Base-by-base conservation (phyloP, 2,888 invertebrate genomes). In the Pegoplata infirma region DNA sequence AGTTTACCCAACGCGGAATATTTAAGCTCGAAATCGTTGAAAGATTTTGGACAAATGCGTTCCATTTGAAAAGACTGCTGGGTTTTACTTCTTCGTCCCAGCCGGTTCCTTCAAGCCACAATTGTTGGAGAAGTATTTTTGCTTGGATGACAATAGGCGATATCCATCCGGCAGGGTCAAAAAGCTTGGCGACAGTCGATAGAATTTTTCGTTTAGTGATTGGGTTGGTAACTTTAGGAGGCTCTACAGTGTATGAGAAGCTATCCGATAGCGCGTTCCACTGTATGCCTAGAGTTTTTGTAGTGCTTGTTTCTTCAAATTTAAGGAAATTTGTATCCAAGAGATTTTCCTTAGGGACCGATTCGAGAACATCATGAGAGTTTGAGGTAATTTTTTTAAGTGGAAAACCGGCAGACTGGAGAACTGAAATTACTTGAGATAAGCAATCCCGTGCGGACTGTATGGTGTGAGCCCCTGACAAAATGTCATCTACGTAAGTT, bases 1-100 rank as follows among this genome's bases (percentile, higher is more conserved):
- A 76, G 3, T 69, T 8, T 2, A 76, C 44, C 78, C 74, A 80
- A 8, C 80, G 17, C 0, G 78, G 80, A 10, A 78, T 66, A 10
- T 56, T 47, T 8, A 81, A n/a, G 1, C 8, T 10, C 1, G 63
- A 21, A 5, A 66, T 36, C 8, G n/a, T 0, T 5, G 56, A 12
- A 3, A 64, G 40, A 17, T 21, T 51, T 55, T 12, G 2, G 1
- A 32, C 17, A 19, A 69, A 49, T 10, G 12, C 10, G 19, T 71
- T 64, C 64, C 69, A 69, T 17, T 10, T 46, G 5, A 12, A 19
- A 4, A 75, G 8, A 0, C 64, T 64, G 3, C 1, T 0, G 7
- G 55, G 55, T 28, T 21, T 64, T 2, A 61, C 44, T 0, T 32
- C 16, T 1, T 68, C 64, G n/a, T 78, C 78, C 73, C 78, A 73